phyloP scores from a whole-genome alignment of 2,888 invertebrate species.

The Aromia moschata region DNA sequence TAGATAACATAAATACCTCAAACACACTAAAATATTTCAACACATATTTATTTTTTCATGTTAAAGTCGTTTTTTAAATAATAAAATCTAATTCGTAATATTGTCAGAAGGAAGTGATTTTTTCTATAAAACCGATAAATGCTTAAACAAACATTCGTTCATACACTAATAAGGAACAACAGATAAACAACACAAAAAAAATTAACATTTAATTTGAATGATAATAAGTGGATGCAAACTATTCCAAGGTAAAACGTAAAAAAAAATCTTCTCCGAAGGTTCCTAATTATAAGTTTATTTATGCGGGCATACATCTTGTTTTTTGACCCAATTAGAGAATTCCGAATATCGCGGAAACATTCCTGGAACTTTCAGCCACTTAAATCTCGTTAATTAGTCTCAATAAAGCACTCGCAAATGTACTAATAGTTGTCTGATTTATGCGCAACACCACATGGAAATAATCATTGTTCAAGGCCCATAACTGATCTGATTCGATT shows the following conservation, averaged over 20 bases:
- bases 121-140: too few relatives aligned
- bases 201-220: conserved; percentile 10
- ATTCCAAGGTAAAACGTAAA: conserved; percentile 11
- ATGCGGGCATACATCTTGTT: conserved; percentile 6
- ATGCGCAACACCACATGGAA: not conserved
- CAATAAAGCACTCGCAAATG: too few relatives aligned
- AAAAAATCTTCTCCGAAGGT: conserved; percentile 4
- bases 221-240: conserved; percentile 4
- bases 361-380: not conserved
- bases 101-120: too few relatives aligned
- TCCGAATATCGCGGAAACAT: not conserved
- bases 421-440: too few relatives aligned
- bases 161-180: not conserved
- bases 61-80: too few relatives aligned
- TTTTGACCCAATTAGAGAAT: conserved; percentile 3
- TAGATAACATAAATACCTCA: too few relatives aligned
- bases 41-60: too few relatives aligned
- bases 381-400: not conserved
- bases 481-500: not conserved
- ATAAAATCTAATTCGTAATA: too few relatives aligned
- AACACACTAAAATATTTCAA: too few relatives aligned
- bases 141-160: not conserved
- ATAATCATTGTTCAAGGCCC: not conserved
- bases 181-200: not conserved
- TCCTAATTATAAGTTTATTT: not conserved